Conservation (phyloP, 2,888 invertebrate species). For the Polydrusus tereticollis region DNA sequence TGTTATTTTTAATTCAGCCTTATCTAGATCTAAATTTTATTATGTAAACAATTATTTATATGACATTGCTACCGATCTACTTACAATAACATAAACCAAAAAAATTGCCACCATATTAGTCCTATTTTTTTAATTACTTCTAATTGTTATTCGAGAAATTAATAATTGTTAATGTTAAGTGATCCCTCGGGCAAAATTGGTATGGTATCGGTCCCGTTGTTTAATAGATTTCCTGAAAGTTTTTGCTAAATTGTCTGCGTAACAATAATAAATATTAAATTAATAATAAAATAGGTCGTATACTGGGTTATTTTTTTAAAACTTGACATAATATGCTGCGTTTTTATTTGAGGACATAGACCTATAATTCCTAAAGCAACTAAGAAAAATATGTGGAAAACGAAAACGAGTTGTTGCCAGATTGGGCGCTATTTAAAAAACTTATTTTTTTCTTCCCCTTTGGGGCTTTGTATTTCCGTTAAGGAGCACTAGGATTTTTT, state of each 20-base stretch:
- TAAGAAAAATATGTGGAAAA: too few species aligned
- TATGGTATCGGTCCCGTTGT: not conserved
- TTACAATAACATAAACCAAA: not conserved
- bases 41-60: conserved; percentile 22
- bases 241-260: not conserved
- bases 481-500: too few species aligned
- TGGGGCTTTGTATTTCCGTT: too few species aligned
- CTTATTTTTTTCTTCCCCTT: too few species aligned
- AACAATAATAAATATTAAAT: not conserved
- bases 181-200: not conserved
- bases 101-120: not conserved
- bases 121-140: conserved; percentile 20
- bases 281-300: too few species aligned
- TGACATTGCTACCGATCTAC: conserved; percentile 12
- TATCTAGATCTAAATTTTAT: conserved; percentile 10
- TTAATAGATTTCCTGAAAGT: not conserved
- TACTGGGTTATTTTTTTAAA: too few species aligned
- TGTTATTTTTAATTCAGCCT: not conserved
- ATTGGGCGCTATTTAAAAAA: too few species aligned
- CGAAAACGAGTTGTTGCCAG: too few species aligned
- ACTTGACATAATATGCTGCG: too few species aligned
- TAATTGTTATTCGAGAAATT: conserved; percentile 24
- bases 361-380: too few species aligned
- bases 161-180: conserved; percentile 19
- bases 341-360: too few species aligned